Evolutionary conservation across 2,888 invertebrate genomes (phyloP).

Genomic region (Onchidella celtica): DNA sequence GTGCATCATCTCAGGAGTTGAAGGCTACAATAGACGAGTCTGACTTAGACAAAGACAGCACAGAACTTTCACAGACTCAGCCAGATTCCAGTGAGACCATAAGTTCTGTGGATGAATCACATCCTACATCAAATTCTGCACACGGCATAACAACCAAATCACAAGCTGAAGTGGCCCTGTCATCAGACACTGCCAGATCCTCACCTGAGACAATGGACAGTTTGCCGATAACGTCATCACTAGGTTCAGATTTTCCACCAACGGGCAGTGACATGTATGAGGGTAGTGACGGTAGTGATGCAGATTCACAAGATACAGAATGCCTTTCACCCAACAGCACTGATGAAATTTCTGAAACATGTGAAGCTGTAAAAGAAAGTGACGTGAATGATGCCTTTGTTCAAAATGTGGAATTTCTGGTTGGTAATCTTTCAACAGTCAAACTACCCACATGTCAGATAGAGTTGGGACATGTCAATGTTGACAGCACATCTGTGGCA

Average conservation of each 20-base stretch:
- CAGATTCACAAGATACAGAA: not conserved
- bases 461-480: no score
- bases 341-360: not conserved
- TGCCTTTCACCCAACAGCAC: not conserved
- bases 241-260: not conserved
- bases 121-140: not conserved
- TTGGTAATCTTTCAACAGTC: no score
- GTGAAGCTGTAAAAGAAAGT: not conserved
- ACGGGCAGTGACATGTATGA: not conserved
- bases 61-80: no score
- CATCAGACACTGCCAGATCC: not conserved
- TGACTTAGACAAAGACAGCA: not conserved
- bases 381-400: not conserved
- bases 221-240: not conserved
- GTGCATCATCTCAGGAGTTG: not conserved
- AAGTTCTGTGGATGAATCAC: not conserved
- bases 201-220: not conserved
- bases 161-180: no score
- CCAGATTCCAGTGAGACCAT: not conserved
- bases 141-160: no score
- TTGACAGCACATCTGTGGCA: not conserved
- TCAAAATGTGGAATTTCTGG: no score
- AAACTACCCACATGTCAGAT: not conserved
- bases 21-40: not conserved
- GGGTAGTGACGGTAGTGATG: not conserved